Conservation (phyloP, 2,113 vertebrate genomes). For the Scalopus aquaticus region DNA sequence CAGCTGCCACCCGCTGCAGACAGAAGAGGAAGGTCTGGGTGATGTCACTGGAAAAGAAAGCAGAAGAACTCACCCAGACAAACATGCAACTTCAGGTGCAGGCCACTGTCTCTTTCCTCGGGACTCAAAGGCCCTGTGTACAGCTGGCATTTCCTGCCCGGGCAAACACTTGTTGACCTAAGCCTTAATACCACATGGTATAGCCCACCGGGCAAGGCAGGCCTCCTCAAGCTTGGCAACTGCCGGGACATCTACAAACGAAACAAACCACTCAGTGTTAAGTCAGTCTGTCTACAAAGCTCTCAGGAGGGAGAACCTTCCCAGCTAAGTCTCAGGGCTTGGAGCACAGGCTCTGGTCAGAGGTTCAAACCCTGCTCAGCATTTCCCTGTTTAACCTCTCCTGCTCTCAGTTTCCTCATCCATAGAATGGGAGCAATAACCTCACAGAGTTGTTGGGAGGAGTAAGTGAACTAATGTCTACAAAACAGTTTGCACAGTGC, state of each 20-base stretch:
- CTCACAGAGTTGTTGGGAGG: not conserved
- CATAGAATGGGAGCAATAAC: not conserved
- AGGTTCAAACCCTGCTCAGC: not conserved
- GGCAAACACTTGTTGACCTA: not conserved
- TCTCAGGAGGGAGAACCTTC: conserved; percentile 55
- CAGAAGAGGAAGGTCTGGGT: conserved; percentile 99
- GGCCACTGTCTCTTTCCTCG: conserved; percentile 74
- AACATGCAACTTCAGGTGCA: conserved; percentile 99
- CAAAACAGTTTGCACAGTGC: not conserved
- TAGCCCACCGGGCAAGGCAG: not conserved
- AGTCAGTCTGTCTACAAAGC: conserved; percentile 48
- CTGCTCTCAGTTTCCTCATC: conserved; percentile 1
- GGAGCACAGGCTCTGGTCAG: conserved; percentile 17
- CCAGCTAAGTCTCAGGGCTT: not conserved
- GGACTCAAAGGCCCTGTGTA: conserved; percentile 83
- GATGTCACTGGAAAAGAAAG: conserved; percentile 99
- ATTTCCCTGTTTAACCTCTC: not conserved
- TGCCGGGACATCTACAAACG: conserved; percentile 66
- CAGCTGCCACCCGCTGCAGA: conserved; percentile 97
- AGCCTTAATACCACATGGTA: not conserved
- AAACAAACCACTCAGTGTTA: conserved; percentile 71
- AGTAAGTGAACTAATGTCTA: not conserved
- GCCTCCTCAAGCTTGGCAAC: conserved; percentile 69
- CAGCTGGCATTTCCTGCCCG: conserved; percentile 41
- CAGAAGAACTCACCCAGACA: conserved; percentile 99